Percentiles rank a stretch among this genome's conserved stretches.
Conservation (phyloP, 2,888 invertebrate genomes). For the Tuta absoluta region DNA sequence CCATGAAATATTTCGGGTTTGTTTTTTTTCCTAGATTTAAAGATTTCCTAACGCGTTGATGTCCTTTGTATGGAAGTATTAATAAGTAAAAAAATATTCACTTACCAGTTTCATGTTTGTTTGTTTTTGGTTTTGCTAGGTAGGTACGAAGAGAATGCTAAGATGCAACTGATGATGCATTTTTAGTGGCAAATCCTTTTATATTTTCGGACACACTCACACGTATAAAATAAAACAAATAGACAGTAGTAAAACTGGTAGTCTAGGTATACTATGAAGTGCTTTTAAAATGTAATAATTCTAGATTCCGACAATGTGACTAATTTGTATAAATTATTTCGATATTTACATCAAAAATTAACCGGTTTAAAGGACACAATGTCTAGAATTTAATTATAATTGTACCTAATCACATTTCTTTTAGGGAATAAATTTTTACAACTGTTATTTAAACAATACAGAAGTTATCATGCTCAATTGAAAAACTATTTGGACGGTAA, state of each 20-base stretch:
- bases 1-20: too few species aligned
- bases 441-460: too few species aligned
- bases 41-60: background rate
- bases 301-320: background rate
- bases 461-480: too few species aligned
- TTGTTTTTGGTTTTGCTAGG: slow-evolving; percentile 56
- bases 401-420: too few species aligned
- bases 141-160: slow-evolving; percentile 43
- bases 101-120: slow-evolving; percentile 71
- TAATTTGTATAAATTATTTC: background rate
- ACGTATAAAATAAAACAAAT: slow-evolving; percentile 13
- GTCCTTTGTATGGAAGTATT: background rate
- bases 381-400: too few species aligned
- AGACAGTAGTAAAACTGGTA: background rate
- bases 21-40: too few species aligned
- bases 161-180: slow-evolving; percentile 64
- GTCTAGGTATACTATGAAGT: background rate
- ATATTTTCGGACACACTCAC: slow-evolving; percentile 67
- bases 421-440: too few species aligned
- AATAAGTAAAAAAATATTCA: slow-evolving; percentile 29
- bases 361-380: too few species aligned
- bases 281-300: background rate
- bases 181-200: slow-evolving; percentile 63
- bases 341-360: background rate
- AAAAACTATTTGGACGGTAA: too few species aligned